Evolutionary conservation across 1,140 invertebrate genomes (phyloP).

Genomic region (Thaumetopoea pityocampa): DNA sequence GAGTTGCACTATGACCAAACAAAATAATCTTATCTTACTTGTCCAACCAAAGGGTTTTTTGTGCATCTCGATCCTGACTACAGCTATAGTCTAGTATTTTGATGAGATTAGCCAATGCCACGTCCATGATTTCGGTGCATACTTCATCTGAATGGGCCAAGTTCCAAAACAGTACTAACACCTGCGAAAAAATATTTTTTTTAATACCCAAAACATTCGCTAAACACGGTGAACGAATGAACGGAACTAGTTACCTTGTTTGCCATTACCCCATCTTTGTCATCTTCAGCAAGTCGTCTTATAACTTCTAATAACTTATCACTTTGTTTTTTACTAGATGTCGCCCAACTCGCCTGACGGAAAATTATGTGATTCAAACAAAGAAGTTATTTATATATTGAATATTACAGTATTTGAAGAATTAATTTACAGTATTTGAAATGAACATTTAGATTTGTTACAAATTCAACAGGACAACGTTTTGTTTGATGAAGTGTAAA

Average conservation of each 20-base stretch:
- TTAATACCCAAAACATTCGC: too few species aligned
- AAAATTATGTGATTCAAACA: slow-evolving; percentile 15
- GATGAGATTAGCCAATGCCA: slow-evolving; percentile 95
- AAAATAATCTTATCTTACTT: slow-evolving; percentile 72
- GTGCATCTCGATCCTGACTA: slow-evolving; percentile 95
- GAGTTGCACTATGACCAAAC: too few species aligned
- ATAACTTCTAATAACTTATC: slow-evolving; percentile 97
- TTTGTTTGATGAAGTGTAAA: too few species aligned
- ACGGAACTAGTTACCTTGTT: slow-evolving; percentile 83
- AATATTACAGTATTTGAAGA: not conserved
- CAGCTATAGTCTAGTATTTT: slow-evolving; percentile 99
- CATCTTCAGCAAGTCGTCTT: slow-evolving; percentile 95
- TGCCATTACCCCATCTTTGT: slow-evolving; percentile 99
- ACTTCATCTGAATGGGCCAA: slow-evolving; percentile 97
- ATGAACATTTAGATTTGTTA: too few species aligned
- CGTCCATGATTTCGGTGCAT: slow-evolving; percentile 98
- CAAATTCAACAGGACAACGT: too few species aligned
- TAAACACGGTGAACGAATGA: not conserved
- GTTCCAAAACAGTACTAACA: slow-evolving; percentile 98
- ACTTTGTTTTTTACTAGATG: slow-evolving; percentile 96
- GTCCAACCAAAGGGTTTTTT: slow-evolving; percentile 96
- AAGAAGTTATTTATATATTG: slow-evolving; percentile 3
- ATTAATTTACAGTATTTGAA: too few species aligned
- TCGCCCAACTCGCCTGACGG: slow-evolving; percentile 96
- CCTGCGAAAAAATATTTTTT: slow-evolving; percentile 71